Conservation (phyloP, 1,140 invertebrate species). For the Alviniconcha marisindica region DNA sequence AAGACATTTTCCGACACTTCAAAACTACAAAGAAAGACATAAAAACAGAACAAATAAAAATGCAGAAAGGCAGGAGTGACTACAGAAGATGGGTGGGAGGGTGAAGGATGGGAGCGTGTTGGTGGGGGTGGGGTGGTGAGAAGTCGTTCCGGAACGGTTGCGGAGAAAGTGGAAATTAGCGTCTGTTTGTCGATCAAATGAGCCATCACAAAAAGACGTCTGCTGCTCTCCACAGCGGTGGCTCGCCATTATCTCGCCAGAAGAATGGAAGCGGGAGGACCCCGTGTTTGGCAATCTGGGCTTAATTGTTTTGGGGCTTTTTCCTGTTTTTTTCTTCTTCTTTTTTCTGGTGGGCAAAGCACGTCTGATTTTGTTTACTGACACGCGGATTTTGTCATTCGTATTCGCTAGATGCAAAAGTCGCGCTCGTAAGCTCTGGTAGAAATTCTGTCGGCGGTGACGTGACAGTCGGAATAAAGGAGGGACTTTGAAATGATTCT, state of each 20-base stretch:
- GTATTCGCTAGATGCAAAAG: slow-evolving; percentile 19
- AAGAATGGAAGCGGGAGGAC: slow-evolving; percentile 12
- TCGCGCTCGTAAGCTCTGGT: not conserved
- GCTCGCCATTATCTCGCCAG: not conserved
- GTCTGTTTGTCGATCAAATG: slow-evolving; percentile 37
- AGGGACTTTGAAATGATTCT: not conserved
- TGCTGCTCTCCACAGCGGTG: not conserved
- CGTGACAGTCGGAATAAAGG: not conserved
- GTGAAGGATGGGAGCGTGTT: too few species aligned
- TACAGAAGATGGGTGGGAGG: too few species aligned
- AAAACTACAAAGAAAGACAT: too few species aligned
- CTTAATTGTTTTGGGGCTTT: slow-evolving; percentile 38
- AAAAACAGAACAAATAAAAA: too few species aligned
- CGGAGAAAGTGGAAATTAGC: slow-evolving; percentile 31
- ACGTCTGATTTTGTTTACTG: slow-evolving; percentile 38
- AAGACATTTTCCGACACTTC: too few species aligned
- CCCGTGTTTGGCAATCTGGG: slow-evolving; percentile 9
- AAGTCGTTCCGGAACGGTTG: too few species aligned
- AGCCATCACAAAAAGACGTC: slow-evolving; percentile 21
- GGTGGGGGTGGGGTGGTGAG: too few species aligned
- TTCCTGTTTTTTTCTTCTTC: too few species aligned
- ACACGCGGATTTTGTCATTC: slow-evolving; percentile 35
- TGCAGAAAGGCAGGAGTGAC: too few species aligned
- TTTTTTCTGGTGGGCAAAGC: slow-evolving; percentile 15
- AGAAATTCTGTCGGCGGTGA: not conserved